phyloP scores from a whole-genome alignment of 2,113 vertebrate species.

The Psettodes erumei region DNA sequence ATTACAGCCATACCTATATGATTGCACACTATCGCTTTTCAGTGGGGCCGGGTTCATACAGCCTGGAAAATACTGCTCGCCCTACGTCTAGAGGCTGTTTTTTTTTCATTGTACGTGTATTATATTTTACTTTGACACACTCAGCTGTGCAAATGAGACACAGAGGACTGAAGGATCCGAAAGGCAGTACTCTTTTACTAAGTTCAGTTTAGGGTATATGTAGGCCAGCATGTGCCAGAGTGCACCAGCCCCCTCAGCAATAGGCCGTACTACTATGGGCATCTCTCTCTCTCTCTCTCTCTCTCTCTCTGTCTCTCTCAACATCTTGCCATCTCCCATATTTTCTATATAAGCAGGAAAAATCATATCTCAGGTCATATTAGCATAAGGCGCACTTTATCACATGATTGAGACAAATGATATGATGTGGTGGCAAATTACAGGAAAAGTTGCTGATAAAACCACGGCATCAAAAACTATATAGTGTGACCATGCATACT shows the following conservation, averaged over 20 bases:
- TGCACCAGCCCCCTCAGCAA: conserved; percentile 53
- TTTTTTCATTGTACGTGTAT: conserved; percentile 1
- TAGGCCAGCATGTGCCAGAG: conserved; percentile 69
- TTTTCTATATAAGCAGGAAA: conserved; percentile 39
- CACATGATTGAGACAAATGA: background rate
- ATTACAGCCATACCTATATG: conserved; percentile 78
- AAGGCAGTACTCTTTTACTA: conserved; percentile 28
- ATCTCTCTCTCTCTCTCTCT: conserved; percentile 14
- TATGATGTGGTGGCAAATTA: background rate
- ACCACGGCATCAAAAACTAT: too few species aligned
- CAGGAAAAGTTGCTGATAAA: background rate
- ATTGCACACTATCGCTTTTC: conserved; percentile 76
- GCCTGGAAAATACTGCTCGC: conserved; percentile 33
- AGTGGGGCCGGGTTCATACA: conserved; percentile 22
- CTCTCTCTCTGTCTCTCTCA: conserved; percentile 1
- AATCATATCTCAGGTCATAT: too few species aligned
- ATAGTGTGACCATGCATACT: too few species aligned
- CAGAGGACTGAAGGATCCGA: conserved; percentile 18
- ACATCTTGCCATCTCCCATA: background rate
- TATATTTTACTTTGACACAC: conserved; percentile 35
- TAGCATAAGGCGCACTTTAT: too few species aligned
- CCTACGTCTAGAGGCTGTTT: conserved; percentile 10
- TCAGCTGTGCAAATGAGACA: conserved; percentile 18
- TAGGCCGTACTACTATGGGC: conserved; percentile 42
- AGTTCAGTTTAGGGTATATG: conserved; percentile 58